Evolutionary conservation across 2,888 invertebrate genomes (phyloP).

Genomic region (Buathra laborator): DNA sequence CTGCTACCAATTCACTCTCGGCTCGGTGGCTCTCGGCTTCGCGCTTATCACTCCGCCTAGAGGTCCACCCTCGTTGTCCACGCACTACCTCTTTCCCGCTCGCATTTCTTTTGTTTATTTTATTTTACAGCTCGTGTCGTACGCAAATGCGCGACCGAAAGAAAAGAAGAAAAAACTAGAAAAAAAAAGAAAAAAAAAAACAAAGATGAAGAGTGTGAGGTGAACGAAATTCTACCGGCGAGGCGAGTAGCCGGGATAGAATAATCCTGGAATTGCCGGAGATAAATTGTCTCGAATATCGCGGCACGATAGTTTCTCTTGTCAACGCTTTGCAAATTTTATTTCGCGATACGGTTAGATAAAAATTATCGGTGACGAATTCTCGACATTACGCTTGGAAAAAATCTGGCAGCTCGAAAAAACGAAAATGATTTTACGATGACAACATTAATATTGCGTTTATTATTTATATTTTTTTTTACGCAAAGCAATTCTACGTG

Average conservation of each 20-base stretch:
- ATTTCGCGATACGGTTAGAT: conserved; percentile 25
- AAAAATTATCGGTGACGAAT: conserved; percentile 14
- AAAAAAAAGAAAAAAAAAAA: conserved; percentile 29
- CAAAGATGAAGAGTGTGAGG: conserved; percentile 8
- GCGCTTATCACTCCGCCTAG: conserved; percentile 68
- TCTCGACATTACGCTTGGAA: background rate
- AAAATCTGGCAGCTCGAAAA: too few species aligned
- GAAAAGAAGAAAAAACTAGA: background rate
- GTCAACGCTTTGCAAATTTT: conserved; percentile 41
- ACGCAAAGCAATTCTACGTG: too few species aligned
- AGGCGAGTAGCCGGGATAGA: conserved; percentile 36
- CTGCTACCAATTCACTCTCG: conserved; percentile 79
- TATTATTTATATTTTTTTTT: too few species aligned
- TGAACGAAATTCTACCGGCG: conserved; percentile 6
- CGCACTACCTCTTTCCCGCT: conserved; percentile 48
- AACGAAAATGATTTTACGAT: too few species aligned
- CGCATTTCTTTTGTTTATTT: conserved; percentile 49
- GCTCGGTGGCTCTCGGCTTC: conserved; percentile 65
- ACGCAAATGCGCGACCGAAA: conserved; percentile 62
- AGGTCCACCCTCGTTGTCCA: conserved; percentile 54
- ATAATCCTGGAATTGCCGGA: conserved; percentile 47
- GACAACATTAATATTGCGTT: too few species aligned
- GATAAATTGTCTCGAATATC: conserved; percentile 58
- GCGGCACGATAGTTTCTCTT: conserved; percentile 40
- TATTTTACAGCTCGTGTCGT: conserved; percentile 66